Evolutionary conservation across 2,888 invertebrate genomes (phyloP).

Genomic region (Drosophila pseudotalamancana): DNA sequence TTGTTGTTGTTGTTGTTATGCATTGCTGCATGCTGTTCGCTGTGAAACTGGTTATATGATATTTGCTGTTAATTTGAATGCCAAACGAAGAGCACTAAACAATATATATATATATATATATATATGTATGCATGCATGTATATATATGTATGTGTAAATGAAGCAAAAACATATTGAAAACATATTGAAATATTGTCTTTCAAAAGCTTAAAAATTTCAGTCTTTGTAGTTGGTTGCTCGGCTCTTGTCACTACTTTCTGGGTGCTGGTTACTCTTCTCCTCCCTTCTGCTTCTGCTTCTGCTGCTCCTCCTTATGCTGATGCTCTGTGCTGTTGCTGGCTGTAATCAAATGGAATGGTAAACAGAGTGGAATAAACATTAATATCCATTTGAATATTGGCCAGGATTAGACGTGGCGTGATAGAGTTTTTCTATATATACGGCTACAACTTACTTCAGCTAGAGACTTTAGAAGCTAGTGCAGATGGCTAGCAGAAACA

Average conservation of each 20-base stretch:
- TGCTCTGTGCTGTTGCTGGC: slow-evolving; percentile 22
- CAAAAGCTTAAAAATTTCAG: slow-evolving; percentile 85
- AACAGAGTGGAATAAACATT: slow-evolving; percentile 6
- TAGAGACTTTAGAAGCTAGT: slow-evolving; percentile 68
- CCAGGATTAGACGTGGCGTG: neutral
- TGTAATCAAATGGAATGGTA: slow-evolving; percentile 30
- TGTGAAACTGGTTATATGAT: slow-evolving; percentile 12
- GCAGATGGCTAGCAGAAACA: slow-evolving; percentile 64
- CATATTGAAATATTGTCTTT: slow-evolving; percentile 84
- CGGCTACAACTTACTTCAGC: slow-evolving; percentile 63
- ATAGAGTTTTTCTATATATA: neutral
- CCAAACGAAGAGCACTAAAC: slow-evolving; percentile 48
- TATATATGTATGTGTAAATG: slow-evolving; percentile 42
- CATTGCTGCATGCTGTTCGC: neutral
- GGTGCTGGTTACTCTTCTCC: slow-evolving; percentile 36
- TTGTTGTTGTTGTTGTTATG: slow-evolving; percentile 17
- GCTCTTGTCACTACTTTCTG: slow-evolving; percentile 61
- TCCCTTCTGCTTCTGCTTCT: slow-evolving; percentile 19
- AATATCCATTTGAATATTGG: slow-evolving; percentile 23
- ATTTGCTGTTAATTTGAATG: slow-evolving; percentile 37
- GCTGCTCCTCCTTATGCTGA: neutral
- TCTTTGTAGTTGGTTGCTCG: slow-evolving; percentile 82
- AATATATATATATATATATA: slow-evolving; percentile 29
- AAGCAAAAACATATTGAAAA: slow-evolving; percentile 65
- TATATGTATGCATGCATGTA: too few species aligned